These are phyloP conservation scores for Festucalex cinctus DNA, from an alignment of 2,113 vertebrate genomes.

Conservation along the genomic window DNA sequence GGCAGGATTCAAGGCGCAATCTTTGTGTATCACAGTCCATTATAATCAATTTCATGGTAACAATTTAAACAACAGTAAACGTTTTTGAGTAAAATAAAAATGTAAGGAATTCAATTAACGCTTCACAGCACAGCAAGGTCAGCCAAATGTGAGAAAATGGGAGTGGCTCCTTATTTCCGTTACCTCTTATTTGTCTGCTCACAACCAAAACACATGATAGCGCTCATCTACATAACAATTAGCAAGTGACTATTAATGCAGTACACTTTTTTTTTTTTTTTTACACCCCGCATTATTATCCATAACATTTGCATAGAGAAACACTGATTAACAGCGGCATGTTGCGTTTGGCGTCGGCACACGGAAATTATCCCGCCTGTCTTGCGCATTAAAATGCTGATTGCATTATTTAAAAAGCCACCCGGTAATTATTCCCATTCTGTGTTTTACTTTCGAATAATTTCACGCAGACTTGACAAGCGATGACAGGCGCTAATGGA, in stretches of 20 bases:
- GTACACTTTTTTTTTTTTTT: not conserved
- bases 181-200: not conserved
- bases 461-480: not conserved
- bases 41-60: no score
- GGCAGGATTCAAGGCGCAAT: no score
- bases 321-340: constrained; percentile 3
- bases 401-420: constrained; percentile 9
- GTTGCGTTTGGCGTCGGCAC: not conserved
- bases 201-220: not conserved
- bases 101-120: not conserved
- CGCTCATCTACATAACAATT: constrained; percentile 5
- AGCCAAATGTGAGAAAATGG: no score
- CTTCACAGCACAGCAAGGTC: no score
- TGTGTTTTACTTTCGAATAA: not conserved
- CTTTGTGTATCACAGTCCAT: no score
- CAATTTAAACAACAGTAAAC: no score
- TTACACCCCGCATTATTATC: not conserved
- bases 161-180: no score
- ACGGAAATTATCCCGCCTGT: not conserved
- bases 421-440: constrained; percentile 4
- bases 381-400: constrained; percentile 7
- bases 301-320: not conserved
- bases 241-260: not conserved
- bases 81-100: no score
- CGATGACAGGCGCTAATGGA: not conserved